A percentile compares a stretch with the other conserved stretches of the same genome.
These are phyloP conservation scores for Myrmecobius fasciatus DNA, from an alignment of 2,113 vertebrate species.

Conservation along the genomic window DNA sequence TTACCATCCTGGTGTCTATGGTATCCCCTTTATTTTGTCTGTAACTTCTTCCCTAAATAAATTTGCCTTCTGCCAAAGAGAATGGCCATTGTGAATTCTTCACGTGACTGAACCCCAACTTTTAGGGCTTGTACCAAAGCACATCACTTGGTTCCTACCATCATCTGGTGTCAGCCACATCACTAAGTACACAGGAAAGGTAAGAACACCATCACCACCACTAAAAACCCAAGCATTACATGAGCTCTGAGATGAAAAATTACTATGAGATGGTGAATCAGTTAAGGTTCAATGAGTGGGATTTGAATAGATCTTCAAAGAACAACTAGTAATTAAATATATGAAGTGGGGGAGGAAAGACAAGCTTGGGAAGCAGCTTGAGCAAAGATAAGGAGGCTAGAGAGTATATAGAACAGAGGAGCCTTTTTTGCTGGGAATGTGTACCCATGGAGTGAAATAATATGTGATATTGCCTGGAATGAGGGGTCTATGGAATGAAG, in stretches of 20 bases:
- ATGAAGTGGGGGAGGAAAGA: neutral
- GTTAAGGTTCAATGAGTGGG: neutral
- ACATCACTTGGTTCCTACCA: too few species aligned
- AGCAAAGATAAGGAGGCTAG: neutral
- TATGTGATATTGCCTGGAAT: neutral
- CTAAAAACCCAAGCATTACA: neutral
- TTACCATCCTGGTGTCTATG: too few species aligned
- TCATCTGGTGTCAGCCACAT: too few species aligned
- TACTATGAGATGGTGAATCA: neutral
- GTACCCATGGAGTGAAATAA: neutral
- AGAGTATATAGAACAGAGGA: neutral
- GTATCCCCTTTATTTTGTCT: too few species aligned
- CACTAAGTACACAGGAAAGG: neutral
- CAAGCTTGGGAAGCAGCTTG: neutral
- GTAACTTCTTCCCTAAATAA: too few species aligned
- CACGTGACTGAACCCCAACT: too few species aligned
- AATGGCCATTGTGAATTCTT: too few species aligned
- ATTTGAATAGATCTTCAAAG: neutral
- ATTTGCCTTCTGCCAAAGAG: too few species aligned
- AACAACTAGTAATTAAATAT: neutral
- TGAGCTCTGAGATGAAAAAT: neutral
- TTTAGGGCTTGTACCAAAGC: too few species aligned
- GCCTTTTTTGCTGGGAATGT: neutral
- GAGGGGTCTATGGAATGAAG: neutral
- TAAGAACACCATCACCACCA: neutral